These are phyloP conservation scores for Asobara japonica DNA, from an alignment of 1,140 invertebrate genomes.

Conservation along the genomic window DNA sequence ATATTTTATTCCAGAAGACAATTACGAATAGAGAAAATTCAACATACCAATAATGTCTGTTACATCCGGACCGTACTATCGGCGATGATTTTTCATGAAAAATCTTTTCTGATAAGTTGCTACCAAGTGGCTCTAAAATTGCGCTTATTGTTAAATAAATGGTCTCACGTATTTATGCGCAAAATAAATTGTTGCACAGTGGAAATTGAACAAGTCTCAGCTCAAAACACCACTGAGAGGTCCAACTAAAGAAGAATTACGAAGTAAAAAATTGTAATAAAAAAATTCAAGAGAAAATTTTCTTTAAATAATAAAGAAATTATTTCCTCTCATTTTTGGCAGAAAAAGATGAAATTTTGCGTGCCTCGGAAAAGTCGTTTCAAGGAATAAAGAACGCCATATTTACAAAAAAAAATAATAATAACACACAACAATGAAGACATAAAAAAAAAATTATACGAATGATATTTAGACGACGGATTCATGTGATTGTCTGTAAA, in stretches of 20 bases:
- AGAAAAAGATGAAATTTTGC: slow-evolving; percentile 3
- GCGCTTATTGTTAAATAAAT: too few relatives aligned
- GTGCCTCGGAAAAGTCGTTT: slow-evolving; percentile 2
- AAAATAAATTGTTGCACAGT: not conserved
- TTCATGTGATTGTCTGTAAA: slow-evolving; percentile 68
- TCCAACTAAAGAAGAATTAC: slow-evolving; percentile 6
- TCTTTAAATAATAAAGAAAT: not conserved
- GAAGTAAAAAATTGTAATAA: not conserved
- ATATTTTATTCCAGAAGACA: too few relatives aligned
- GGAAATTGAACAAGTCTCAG: slow-evolving; percentile 67
- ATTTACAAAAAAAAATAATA: slow-evolving; percentile 12
- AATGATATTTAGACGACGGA: slow-evolving; percentile 63
- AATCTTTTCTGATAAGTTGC: too few relatives aligned
- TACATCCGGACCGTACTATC: too few relatives aligned
- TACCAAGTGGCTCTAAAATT: too few relatives aligned
- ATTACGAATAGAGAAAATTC: too few relatives aligned
- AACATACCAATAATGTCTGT: too few relatives aligned
- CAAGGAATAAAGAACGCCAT: slow-evolving; percentile 19
- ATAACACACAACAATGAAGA: slow-evolving; percentile 23
- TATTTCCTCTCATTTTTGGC: not conserved
- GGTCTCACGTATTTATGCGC: too few relatives aligned
- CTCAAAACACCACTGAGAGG: slow-evolving; percentile 48
- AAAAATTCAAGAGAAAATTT: not conserved
- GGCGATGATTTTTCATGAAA: too few relatives aligned
- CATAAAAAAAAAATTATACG: slow-evolving; percentile 45